phyloP scores from a whole-genome alignment of 2,797 vertebrate genomes.

The Parotocinclus haroldoi region DNA sequence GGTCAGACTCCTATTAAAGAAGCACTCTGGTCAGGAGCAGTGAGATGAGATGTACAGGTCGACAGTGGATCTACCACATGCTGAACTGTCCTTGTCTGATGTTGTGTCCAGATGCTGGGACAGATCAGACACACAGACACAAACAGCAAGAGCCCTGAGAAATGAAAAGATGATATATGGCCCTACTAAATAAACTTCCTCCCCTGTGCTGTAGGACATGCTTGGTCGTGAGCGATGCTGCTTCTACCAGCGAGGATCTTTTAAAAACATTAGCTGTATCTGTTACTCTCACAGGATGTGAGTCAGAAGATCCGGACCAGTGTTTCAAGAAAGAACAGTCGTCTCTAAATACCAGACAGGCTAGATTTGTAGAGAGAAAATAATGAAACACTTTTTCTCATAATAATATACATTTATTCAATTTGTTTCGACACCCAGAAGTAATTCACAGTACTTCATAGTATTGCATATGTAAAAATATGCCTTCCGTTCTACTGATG shows the following conservation, averaged over 20 bases:
- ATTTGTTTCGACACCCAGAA: too few species aligned
- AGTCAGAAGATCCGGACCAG: too few species aligned
- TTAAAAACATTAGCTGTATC: conserved; percentile 38
- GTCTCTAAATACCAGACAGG: too few species aligned
- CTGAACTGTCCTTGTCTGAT: conserved; percentile 31
- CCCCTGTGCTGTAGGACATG: conserved; percentile 1
- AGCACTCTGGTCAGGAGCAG: conserved; percentile 16
- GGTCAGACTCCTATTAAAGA: conserved; percentile 37
- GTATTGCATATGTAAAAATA: too few species aligned
- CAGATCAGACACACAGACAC: conserved; percentile 9
- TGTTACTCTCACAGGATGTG: too few species aligned
- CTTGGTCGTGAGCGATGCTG: not conserved
- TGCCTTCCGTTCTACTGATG: too few species aligned
- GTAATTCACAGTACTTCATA: too few species aligned
- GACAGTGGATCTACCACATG: conserved; percentile 7
- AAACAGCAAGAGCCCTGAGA: conserved; percentile 21
- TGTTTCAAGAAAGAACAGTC: too few species aligned
- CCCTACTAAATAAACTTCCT: conserved; percentile 30
- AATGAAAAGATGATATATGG: conserved; percentile 36
- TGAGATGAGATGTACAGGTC: conserved; percentile 28
- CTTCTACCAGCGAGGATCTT: conserved; percentile 13
- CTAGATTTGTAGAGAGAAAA: too few species aligned
- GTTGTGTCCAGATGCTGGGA: conserved; percentile 40
- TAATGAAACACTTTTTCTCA: too few species aligned
- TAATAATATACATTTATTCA: too few species aligned